A percentile compares a stretch with the other conserved stretches of the same genome.
These are phyloP conservation scores for Catocala sponsa DNA, from an alignment of 2,888 invertebrate genomes.

Conservation along the genomic window DNA sequence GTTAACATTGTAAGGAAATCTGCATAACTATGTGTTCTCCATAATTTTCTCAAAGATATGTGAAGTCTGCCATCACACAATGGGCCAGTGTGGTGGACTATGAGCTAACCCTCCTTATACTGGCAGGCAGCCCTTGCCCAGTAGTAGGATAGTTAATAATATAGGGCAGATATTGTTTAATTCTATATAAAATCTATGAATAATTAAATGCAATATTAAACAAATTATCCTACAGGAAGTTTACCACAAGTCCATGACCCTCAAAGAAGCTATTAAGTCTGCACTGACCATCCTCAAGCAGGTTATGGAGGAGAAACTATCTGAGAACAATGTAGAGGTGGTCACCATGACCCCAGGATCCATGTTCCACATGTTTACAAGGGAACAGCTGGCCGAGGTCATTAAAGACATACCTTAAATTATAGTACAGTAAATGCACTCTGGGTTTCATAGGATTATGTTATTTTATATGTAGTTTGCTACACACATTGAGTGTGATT, in stretches of 20 bases:
- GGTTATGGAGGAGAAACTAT: conserved; percentile 99
- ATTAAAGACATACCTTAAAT: conserved; percentile 92
- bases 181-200: too few species aligned
- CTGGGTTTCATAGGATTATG: conserved; percentile 5
- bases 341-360: conserved; percentile 96
- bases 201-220: too few species aligned
- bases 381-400: conserved; percentile 97
- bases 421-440: conserved; percentile 33
- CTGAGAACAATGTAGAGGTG: conserved; percentile 98
- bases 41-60: too few species aligned
- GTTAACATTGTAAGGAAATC: too few species aligned
- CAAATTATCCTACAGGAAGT: conserved; percentile 85
- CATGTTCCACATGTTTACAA: conserved; percentile 96
- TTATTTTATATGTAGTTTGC: neutral
- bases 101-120: too few species aligned
- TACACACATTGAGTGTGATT: neutral
- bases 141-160: too few species aligned
- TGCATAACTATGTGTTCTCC: too few species aligned
- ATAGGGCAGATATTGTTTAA: too few species aligned
- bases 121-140: too few species aligned
- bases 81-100: too few species aligned
- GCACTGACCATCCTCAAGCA: conserved; percentile 98
- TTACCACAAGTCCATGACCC: conserved; percentile 95
- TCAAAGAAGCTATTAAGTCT: conserved; percentile 97
- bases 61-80: too few species aligned